phyloP scores from a whole-genome alignment of 2,113 vertebrate genomes.

The Epinephelus fuscoguttatus region DNA sequence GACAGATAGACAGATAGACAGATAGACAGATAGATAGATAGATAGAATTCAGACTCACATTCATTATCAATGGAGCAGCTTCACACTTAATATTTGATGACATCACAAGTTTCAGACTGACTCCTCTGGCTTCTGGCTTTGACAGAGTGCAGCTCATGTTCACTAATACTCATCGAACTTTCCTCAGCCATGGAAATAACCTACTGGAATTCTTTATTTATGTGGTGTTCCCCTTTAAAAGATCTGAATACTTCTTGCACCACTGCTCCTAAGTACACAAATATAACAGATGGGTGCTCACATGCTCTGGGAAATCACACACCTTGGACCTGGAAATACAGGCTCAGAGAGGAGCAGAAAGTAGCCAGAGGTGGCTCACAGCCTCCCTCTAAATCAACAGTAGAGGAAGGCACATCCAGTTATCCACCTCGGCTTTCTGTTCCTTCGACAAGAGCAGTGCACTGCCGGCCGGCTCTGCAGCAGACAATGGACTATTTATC shows the following conservation, averaged over 20 bases:
- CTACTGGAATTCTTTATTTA: too few species aligned
- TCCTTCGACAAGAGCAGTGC: slow-evolving; percentile 14
- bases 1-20: too few species aligned
- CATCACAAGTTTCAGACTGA: too few species aligned
- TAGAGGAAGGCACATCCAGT: slow-evolving; percentile 27
- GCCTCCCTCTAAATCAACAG: slow-evolving; percentile 67
- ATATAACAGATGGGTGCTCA: slow-evolving; percentile 15
- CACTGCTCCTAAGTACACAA: slow-evolving; percentile 12
- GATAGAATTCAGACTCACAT: too few species aligned
- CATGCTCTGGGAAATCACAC: slow-evolving; percentile 20
- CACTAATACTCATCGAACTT: too few species aligned
- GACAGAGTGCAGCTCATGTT: too few species aligned
- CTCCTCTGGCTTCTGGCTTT: too few species aligned
- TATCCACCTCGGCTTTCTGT: slow-evolving; percentile 39
- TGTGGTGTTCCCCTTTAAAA: background rate
- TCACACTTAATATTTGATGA: too few species aligned
- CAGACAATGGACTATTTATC: slow-evolving; percentile 61
- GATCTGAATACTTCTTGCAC: slow-evolving; percentile 2
- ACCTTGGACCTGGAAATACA: slow-evolving; percentile 67
- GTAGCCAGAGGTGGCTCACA: slow-evolving; percentile 37
- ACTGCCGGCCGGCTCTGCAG: slow-evolving; percentile 26
- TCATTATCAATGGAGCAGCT: too few species aligned
- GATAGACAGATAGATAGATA: too few species aligned
- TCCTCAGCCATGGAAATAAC: too few species aligned
- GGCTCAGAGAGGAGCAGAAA: slow-evolving; percentile 49